Conservation (phyloP, 2,888 invertebrate genomes). For the Sphaeridia pumilis region DNA sequence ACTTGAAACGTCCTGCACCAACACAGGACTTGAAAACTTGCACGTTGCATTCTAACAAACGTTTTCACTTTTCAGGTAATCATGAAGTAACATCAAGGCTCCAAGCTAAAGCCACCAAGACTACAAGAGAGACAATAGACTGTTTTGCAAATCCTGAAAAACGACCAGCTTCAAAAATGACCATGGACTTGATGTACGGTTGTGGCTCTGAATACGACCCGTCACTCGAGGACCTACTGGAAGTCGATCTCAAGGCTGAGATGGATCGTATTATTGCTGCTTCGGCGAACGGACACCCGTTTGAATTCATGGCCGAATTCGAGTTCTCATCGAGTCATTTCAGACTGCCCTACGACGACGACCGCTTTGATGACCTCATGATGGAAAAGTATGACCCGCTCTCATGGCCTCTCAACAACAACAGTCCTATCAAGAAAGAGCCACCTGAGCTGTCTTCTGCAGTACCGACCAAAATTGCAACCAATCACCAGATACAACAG, state of each 20-base stretch:
- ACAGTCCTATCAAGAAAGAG: neutral
- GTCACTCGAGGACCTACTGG: constrained; percentile 78
- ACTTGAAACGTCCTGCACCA: too few species aligned
- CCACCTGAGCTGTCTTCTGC: too few species aligned
- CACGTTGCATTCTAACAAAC: too few species aligned
- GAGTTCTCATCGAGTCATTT: constrained; percentile 9
- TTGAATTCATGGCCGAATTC: constrained; percentile 17
- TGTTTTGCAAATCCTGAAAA: too few species aligned
- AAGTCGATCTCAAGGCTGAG: constrained; percentile 76
- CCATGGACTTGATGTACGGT: constrained; percentile 34
- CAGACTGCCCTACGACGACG: constrained; percentile 8
- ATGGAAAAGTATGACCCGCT: constrained; percentile 11
- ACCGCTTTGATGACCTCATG: constrained; percentile 2
- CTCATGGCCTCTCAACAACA: neutral
- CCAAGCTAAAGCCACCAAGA: too few species aligned
- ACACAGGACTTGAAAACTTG: too few species aligned
- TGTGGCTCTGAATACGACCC: constrained; percentile 31
- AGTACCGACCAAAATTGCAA: neutral
- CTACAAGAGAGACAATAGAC: too few species aligned
- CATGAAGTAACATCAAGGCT: too few species aligned
- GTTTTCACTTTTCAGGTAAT: too few species aligned
- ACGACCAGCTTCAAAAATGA: neutral
- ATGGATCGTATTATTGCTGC: constrained; percentile 41
- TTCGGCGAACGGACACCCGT: neutral
- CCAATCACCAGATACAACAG: neutral